Evolutionary conservation across 2,797 vertebrate genomes (phyloP).

Genomic region (Molossus molossus): DNA sequence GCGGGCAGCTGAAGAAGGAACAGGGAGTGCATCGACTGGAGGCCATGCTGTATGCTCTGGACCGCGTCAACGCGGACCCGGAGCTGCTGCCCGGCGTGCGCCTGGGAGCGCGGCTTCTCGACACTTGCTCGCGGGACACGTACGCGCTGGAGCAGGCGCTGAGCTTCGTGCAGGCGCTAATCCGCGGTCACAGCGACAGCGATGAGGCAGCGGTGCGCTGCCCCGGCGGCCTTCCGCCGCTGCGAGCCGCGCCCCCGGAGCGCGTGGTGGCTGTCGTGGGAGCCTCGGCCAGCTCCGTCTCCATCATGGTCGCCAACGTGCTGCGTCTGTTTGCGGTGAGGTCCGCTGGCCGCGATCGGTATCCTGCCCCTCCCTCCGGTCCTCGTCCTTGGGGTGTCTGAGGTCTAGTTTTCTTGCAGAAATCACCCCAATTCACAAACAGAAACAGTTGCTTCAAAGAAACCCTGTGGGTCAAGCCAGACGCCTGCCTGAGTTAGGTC

Average conservation of each 20-base stretch:
- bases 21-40: conserved; percentile 96
- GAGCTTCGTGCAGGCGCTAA: conserved; percentile 94
- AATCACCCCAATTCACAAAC: neutral
- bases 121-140: conserved; percentile 96
- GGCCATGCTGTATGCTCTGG: conserved; percentile 96
- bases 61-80: conserved; percentile 94
- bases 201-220: conserved; percentile 92
- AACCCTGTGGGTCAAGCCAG: neutral
- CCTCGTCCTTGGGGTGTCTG: neutral
- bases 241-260: conserved; percentile 93
- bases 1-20: conserved; percentile 95
- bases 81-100: conserved; percentile 94
- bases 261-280: conserved; percentile 95
- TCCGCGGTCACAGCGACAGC: conserved; percentile 89
- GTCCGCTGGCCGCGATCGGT: neutral
- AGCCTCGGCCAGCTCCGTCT: conserved; percentile 95
- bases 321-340: conserved; percentile 95
- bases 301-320: conserved; percentile 97
- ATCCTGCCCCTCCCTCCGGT: rapidly evolving
- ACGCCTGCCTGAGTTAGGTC: neutral
- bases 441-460: neutral
- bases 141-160: conserved; percentile 95
- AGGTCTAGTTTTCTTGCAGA: neutral
- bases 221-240: conserved; percentile 91
- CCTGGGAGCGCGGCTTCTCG: conserved; percentile 94